Evolutionary conservation across 2,113 vertebrate species (phyloP).

Genomic region (Mus pahari): DNA sequence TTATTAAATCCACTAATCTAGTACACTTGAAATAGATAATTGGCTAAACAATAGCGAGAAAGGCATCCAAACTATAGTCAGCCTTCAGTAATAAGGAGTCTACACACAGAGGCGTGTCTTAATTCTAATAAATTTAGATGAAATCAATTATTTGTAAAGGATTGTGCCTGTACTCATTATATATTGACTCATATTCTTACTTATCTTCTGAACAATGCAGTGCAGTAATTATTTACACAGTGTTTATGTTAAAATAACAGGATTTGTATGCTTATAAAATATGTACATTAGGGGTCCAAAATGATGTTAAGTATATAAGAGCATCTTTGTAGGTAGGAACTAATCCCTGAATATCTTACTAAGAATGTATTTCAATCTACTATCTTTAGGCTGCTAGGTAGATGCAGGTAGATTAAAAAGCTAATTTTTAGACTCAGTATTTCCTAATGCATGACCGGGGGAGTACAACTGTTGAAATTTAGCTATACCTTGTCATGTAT

Average conservation of each 20-base stretch:
- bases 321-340: not conserved
- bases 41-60: not conserved
- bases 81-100: not conserved
- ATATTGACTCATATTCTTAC: not conserved
- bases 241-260: not conserved
- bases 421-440: not conserved
- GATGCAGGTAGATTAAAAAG: not conserved
- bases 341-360: not conserved
- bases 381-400: not conserved
- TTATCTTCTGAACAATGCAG: not conserved
- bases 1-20: not conserved
- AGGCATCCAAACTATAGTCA: not conserved
- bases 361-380: not conserved
- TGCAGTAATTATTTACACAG: not conserved
- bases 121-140: not conserved
- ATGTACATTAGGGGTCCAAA: not conserved
- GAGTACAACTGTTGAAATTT: not conserved
- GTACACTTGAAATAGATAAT: not conserved
- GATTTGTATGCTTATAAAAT: too few species aligned
- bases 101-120: not conserved
- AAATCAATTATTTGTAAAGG: not conserved
- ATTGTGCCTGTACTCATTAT: not conserved
- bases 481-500: not conserved
- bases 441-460: not conserved
- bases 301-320: not conserved